These are phyloP conservation scores for Myiagra hebetior DNA, from an alignment of 2,113 vertebrate species.

Conservation along the genomic window DNA sequence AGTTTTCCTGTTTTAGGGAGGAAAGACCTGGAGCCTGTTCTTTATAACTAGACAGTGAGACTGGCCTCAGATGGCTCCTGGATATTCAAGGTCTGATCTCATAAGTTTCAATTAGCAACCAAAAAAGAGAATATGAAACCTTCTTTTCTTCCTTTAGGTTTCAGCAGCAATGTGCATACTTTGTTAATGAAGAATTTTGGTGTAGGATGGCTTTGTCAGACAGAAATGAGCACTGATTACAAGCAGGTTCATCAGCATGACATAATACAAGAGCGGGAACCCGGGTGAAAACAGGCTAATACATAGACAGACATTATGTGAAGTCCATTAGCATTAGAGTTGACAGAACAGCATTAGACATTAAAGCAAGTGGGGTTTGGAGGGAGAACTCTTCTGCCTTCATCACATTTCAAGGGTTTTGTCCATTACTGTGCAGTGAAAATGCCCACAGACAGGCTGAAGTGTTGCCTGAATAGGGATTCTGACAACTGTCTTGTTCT, in stretches of 20 bases:
- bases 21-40: neutral
- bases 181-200: neutral
- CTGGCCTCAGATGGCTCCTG: neutral
- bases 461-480: neutral
- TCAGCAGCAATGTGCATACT: neutral
- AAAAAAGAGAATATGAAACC: neutral
- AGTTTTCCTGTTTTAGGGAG: neutral
- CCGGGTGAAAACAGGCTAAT: neutral
- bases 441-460: neutral
- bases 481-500: conserved; percentile 24
- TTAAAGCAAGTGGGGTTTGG: neutral
- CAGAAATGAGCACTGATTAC: neutral
- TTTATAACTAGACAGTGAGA: neutral
- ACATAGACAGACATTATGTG: neutral
- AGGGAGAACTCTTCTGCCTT: neutral
- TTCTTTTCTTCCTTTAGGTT: neutral
- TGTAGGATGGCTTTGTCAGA: neutral
- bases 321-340: neutral
- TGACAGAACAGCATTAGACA: neutral
- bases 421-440: neutral
- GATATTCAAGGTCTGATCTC: neutral
- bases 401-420: neutral
- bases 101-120: neutral
- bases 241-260: neutral
- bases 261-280: neutral